Base-by-base conservation (phyloP, 2,888 invertebrate genomes). In the Eristalinus sepulchralis region DNA sequence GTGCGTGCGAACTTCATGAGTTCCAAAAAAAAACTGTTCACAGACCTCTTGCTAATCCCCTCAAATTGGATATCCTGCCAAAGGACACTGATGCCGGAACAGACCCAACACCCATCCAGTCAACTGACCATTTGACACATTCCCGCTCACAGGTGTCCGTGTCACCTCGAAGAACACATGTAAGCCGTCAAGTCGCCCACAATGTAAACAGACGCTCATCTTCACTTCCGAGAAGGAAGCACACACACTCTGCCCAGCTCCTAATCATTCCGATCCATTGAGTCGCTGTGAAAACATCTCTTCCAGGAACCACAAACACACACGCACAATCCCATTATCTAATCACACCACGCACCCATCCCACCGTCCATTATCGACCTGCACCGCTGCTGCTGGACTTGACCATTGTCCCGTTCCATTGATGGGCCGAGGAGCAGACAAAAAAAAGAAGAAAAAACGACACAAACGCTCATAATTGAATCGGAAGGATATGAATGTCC, bases 401-500 rank as follows among this genome's bases (percentile, higher is more conserved):
- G 39, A 5, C 39, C 39, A 47, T 47, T 73, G 62, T 72, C 22
- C 63, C 59, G 53, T 27, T 27, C 82, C 64, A 76, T 75, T 70
- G 63, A 75, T 27, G 72, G n/a, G n/a, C 17, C 17, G 10, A 55
- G n/a, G 5, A 22, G 17, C 11, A 10, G 36, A 47, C n/a, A 27
- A 27, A n/a, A n/a, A n/a, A n/a, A n/a, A n/a, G n/a, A n/a, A n/a
- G n/a, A n/a, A n/a, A n/a, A 11, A 34, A 78, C 39, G 5, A 55
- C 9, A 57, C 8, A 67, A 60, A 59, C 55, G 59, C 10, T 71
- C 75, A 76, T 84, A 84, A 84, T 84, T 84, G 81, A 81, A 84
- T 81, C 84, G 84, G 84, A 84, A 84, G 80, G 80, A 64, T 60
- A 67, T 84, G 75, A 70, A 83, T 83, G 78, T 83, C 73, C 68